Evolutionary conservation across 92 coral and sea anemone species (phyloP), one percentile per base, ranked within the genome.

Genomic region (Pocillopora grandis): DNA sequence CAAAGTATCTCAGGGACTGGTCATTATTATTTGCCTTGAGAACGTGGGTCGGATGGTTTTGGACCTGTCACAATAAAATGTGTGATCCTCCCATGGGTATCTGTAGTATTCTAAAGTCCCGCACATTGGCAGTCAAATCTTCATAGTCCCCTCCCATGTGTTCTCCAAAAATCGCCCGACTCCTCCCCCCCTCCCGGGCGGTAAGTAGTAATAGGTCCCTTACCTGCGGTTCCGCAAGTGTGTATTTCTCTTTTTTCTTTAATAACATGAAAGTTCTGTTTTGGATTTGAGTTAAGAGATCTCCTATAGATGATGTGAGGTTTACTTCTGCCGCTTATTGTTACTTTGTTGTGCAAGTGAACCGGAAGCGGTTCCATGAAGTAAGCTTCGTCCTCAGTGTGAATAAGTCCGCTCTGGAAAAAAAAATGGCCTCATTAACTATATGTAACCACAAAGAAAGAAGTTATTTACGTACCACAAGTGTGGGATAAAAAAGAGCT

Each of bases 161-260:
- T 18, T 6, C 12, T 1, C 23, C 56, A 33, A 10, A 75, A 56
- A 12, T 10, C 52, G 5, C 19, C 18, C 5, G 37, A 35, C 61
- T 9, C 9, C 42, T 7, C 12, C 12, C 20, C 23, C 23, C 23
- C 23, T 23, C 9, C 52, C 12, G 2, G 23, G 73, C 8, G 23
- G 52, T 27, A 74, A n/a, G n/a, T 13, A 10, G 21, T 3, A 11
- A 15, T 9, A 19, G 2, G 13, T 19, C 15, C 16, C 72, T 67
- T 76, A 94, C 98, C 98, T 81, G 92, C 88, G 9, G 98, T 96
- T 59, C 98, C 98, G 68, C 98, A 96, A 1, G 93, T 78, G 27
- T 87, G 91, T 10, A 76, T 16, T 65, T 87, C 93, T 76, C 82
- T 79, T 62, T 73, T 84, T 67, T 57, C 75, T 33, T 82, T 72